Base-by-base conservation (phyloP, 2,888 invertebrate genomes). In the Bruchidius siliquastri region DNA sequence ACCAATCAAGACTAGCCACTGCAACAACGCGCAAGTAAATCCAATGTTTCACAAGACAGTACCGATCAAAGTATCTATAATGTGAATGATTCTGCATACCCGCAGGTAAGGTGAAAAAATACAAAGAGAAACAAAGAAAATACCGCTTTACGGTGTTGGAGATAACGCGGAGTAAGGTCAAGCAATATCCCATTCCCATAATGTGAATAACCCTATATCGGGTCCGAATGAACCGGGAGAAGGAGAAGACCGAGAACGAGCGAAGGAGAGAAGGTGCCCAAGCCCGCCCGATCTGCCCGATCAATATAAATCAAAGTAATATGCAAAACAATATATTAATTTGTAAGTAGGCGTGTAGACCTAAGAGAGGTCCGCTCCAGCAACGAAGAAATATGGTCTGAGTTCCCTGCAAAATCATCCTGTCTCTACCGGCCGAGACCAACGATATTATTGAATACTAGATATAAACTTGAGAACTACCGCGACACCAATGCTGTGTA, bases 271-370 rank as follows among this genome's bases (percentile, higher is more conserved):
- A 49, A 49, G 49, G 49, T 49, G 49, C 49, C 49, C 49, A 49
- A 13, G 49, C 49, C 49, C 49, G 49, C 49, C 49, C 49, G 49
- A 49, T 49, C 49, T 49, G 49, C 49, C 49, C 18, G 22, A 21
- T 70, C 32, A 32, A 22, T 26, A 68, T 68, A 26, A 71, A 22
- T 49, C 66, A 67, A 67, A 32, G 49, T 69, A 71, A 82, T 84
- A 84, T 84, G 84, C 84, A 83, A 84, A 84, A 84, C 83, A 83
- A 83, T 83, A 84, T 84, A 84, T 85, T 85, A 84, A 85, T 85
- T 84, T 83, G 82, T 81, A 81, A 81, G 81, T 81, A 82, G 85
- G 85, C 85, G 85, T 84, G 79, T 49, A 49, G 49, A 49, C 49
- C 49, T 49, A 49, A 49, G 49, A 49, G 13, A 13, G 13, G 18